Percentiles rank a stretch among this genome's conserved stretches.
Conservation (phyloP, 2,888 invertebrate genomes). For the Mesorhabditis spiculigera region DNA sequence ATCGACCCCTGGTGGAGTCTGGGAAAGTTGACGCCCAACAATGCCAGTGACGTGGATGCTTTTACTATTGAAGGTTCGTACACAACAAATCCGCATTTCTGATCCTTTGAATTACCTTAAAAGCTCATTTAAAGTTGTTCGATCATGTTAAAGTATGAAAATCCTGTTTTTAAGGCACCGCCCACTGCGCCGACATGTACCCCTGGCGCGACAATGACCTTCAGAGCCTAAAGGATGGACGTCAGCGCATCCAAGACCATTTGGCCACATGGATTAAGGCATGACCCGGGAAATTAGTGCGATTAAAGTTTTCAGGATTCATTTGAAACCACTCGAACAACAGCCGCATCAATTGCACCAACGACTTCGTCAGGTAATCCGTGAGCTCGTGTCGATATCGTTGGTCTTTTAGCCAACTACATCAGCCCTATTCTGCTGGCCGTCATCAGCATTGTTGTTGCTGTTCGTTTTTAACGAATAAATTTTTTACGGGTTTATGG, state of each 20-base stretch:
- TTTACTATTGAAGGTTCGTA: slow-evolving; percentile 24
- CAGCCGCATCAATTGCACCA: too few species aligned
- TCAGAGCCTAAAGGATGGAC: slow-evolving; percentile 22
- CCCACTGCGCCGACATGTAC: slow-evolving; percentile 48
- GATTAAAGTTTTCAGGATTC: too few species aligned
- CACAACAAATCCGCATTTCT: background rate
- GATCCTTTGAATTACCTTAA: background rate
- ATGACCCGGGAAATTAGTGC: too few species aligned
- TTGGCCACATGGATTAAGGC: slow-evolving; percentile 24
- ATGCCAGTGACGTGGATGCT: slow-evolving; percentile 28
- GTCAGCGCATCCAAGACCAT: slow-evolving; percentile 26
- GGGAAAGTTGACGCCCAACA: slow-evolving; percentile 16
- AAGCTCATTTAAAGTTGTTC: background rate
- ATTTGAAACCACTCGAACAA: too few species aligned
- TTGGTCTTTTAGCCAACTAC: too few species aligned
- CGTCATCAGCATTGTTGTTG: too few species aligned
- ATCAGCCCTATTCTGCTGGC: too few species aligned
- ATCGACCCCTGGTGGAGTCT: slow-evolving; percentile 36
- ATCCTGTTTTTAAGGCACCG: slow-evolving; percentile 22
- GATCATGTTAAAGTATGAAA: background rate
- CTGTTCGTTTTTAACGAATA: too few species aligned
- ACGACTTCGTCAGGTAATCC: too few species aligned
- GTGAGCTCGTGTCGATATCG: too few species aligned
- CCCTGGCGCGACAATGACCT: slow-evolving; percentile 24
- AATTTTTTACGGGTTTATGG: too few species aligned